Evolutionary conservation across 2,888 invertebrate species (phyloP), one percentile per base, ranked within the genome.

Genomic region (Ctenicera cuprea): DNA sequence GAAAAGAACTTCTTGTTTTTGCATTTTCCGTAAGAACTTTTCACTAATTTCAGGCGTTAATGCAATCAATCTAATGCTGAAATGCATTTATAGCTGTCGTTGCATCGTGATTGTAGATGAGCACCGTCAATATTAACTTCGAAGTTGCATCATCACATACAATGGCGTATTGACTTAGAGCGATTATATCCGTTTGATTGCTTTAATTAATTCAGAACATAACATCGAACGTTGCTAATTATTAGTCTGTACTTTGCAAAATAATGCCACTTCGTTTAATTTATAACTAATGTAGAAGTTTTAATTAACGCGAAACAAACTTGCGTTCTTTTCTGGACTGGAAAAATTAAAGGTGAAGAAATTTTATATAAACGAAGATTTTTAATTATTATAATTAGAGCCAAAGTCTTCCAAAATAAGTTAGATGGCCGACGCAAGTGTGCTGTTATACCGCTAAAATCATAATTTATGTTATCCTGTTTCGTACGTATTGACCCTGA

Each of bases 181-280:
- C 33, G 64, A 64, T 64, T 50, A 64, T 50, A 37, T 45, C 37
- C 50, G 43, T 64, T 50, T 64, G 64, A 64, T 64, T 64, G 64
- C 64, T 48, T 14, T 64, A 50, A 64, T 64, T 64, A 64, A 64
- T 64, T 64, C 64, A 64, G 14, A 64, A 33, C 64, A 16, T 50
- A 26, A 33, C 33, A 64, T 50, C 50, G 30, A 64, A 64, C 48
- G 16, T 14, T 8, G 30, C 33, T 50, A 45, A 37, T 64, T 50
- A 64, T 48, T 57, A 37, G 14, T 0, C 54, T 5, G 2, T 14
- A 14, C 14, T 41, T 3, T 41, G n/a, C 7, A 41, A 41, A 41
- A 14, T n/a, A n/a, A n/a, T 14, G 41, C 1, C 11, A 9, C 20
- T 48, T 48, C 12, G 18, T 20, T 50, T 18, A 20, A 22, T 22